Evolutionary conservation across 2,888 invertebrate species (phyloP).

Genomic region (Zonitis immaculata): DNA sequence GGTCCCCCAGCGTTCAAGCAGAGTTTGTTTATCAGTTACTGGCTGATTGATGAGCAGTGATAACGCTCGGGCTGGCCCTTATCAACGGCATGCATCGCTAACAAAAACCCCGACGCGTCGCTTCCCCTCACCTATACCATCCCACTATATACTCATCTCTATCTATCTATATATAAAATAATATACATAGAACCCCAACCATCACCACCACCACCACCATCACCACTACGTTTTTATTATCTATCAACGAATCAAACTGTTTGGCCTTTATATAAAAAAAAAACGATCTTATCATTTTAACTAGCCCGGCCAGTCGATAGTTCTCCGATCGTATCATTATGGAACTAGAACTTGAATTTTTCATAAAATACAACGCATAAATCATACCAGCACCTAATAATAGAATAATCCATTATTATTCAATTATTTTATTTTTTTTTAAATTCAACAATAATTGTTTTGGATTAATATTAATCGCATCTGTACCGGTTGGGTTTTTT

Average conservation of each 20-base stretch:
- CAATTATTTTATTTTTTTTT: too few relatives aligned
- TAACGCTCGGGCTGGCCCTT: slow-evolving; percentile 46
- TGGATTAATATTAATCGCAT: slow-evolving; percentile 12
- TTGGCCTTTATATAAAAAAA: slow-evolving; percentile 50
- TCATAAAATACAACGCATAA: slow-evolving; percentile 37
- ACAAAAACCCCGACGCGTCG: slow-evolving; percentile 34
- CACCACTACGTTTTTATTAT: slow-evolving; percentile 39
- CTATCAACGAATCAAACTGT: slow-evolving; percentile 48
- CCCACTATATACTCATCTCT: too few relatives aligned
- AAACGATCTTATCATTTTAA: slow-evolving; percentile 55
- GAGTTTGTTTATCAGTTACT: slow-evolving; percentile 49
- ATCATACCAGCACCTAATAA: slow-evolving; percentile 42
- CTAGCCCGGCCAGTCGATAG: slow-evolving; percentile 54
- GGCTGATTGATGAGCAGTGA: slow-evolving; percentile 50
- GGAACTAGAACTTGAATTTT: slow-evolving; percentile 35
- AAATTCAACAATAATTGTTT: too few relatives aligned
- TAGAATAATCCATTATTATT: slow-evolving; percentile 18
- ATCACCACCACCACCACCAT: slow-evolving; percentile 32
- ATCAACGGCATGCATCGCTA: slow-evolving; percentile 48
- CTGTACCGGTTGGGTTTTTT: slow-evolving; percentile 10
- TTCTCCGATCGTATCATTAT: slow-evolving; percentile 51
- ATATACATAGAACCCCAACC: slow-evolving; percentile 6
- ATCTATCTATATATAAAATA: slow-evolving; percentile 33
- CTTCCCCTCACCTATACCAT: slow-evolving; percentile 22
- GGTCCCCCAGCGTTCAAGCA: slow-evolving; percentile 46